Evolutionary conservation across 2,797 vertebrate genomes (phyloP).

Genomic region (Pogoniulus pusillus): DNA sequence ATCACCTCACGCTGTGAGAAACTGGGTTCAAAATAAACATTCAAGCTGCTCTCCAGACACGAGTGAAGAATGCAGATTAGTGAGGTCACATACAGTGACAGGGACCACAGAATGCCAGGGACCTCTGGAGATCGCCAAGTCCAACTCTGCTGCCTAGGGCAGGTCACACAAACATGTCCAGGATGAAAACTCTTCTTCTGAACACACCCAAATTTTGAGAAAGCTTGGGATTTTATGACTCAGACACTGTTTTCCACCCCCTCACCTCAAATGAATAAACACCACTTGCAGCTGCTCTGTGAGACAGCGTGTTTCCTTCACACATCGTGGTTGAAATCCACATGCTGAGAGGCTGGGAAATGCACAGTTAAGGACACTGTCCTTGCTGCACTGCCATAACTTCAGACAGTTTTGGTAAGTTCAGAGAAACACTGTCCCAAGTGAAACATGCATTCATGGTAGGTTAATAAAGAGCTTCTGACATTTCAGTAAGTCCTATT

Average conservation of each 20-base stretch:
- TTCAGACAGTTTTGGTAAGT: not conserved
- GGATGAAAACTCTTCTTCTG: not conserved
- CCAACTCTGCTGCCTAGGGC: too few species aligned
- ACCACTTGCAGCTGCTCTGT: not conserved
- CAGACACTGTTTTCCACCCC: not conserved
- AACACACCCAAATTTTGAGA: conserved; percentile 34
- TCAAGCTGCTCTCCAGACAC: not conserved
- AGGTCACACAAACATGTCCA: too few species aligned
- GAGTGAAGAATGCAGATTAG: not conserved
- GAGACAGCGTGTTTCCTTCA: not conserved
- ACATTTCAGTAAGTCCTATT: not conserved
- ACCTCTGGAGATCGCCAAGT: too few species aligned
- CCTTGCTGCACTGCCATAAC: not conserved
- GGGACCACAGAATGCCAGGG: not conserved
- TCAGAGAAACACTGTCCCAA: not conserved
- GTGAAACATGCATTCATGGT: not conserved
- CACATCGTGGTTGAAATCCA: not conserved
- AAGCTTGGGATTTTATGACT: conserved; percentile 47
- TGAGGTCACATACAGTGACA: not conserved
- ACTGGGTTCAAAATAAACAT: not conserved
- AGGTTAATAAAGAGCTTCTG: not conserved
- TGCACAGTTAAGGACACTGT: not conserved
- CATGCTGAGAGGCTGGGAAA: fast-evolving
- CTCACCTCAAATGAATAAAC: not conserved
- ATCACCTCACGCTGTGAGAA: not conserved